Percentiles rank a stretch among this genome's conserved stretches.
phyloP scores from a whole-genome alignment of 2,797 vertebrate species.

The Pangasius macronema region DNA sequence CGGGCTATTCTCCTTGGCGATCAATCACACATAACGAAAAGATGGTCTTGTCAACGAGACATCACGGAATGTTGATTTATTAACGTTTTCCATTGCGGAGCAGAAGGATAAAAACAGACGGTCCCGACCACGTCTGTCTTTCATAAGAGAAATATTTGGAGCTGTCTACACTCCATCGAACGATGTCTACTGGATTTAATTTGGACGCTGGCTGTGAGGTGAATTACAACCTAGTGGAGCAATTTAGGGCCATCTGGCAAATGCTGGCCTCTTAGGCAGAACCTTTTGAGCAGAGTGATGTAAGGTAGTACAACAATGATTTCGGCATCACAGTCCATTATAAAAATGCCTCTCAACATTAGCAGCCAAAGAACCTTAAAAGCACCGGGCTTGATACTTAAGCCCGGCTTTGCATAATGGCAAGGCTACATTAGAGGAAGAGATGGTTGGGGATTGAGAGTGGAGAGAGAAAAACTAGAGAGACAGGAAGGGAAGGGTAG shows the following conservation, averaged over 20 bases:
- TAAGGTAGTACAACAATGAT: slow-evolving; percentile 85
- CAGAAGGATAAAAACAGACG: slow-evolving; percentile 55
- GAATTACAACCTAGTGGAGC: slow-evolving; percentile 74
- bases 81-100: slow-evolving; percentile 43
- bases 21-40: slow-evolving; percentile 80
- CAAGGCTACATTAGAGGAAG: slow-evolving; percentile 87
- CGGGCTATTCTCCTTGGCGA: slow-evolving; percentile 79
- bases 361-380: slow-evolving; percentile 96
- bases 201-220: slow-evolving; percentile 71
- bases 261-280: slow-evolving; percentile 73
- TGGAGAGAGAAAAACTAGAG: slow-evolving; percentile 30
- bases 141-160: slow-evolving; percentile 69
- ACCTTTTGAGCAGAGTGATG: slow-evolving; percentile 76
- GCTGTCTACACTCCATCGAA: slow-evolving; percentile 69
- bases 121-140: slow-evolving; percentile 56
- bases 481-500: slow-evolving; percentile 15
- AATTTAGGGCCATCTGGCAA: slow-evolving; percentile 74
- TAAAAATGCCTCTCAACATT: slow-evolving; percentile 93
- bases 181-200: slow-evolving; percentile 75
- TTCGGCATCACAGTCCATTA: slow-evolving; percentile 95
- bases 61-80: slow-evolving; percentile 62
- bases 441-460: slow-evolving; percentile 37
- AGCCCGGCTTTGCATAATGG: slow-evolving; percentile 92
- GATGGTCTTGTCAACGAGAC: slow-evolving; percentile 60
- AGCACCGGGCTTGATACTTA: slow-evolving; percentile 95